These are phyloP conservation scores for Halictus quadricinctus DNA, from an alignment of 2,888 invertebrate genomes.

Conservation along the genomic window DNA sequence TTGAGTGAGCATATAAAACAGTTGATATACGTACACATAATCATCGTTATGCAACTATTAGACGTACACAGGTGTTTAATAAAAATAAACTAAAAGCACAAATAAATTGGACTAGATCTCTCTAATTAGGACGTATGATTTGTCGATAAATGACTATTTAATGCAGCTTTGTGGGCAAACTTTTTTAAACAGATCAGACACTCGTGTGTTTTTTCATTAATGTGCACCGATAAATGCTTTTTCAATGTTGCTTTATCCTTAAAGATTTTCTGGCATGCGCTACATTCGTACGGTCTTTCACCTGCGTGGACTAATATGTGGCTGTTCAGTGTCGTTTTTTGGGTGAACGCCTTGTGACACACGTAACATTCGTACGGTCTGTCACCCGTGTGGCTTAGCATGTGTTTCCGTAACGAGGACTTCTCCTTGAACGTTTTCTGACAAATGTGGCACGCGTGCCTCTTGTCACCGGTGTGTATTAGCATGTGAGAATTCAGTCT, in stretches of 20 bases:
- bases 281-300: slow-evolving; percentile 76
- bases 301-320: slow-evolving; percentile 76
- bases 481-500: slow-evolving; percentile 78
- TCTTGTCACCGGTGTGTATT: slow-evolving; percentile 78
- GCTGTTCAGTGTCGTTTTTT: slow-evolving; percentile 77
- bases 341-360: slow-evolving; percentile 78
- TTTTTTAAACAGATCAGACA: slow-evolving; percentile 79
- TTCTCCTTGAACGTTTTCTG: slow-evolving; percentile 77
- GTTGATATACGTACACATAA: slow-evolving; percentile 52
- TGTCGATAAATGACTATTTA: slow-evolving; percentile 76
- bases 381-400: slow-evolving; percentile 78
- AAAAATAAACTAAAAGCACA: slow-evolving; percentile 66
- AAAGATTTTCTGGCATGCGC: slow-evolving; percentile 77
- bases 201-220: slow-evolving; percentile 75
- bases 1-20: slow-evolving; percentile 65
- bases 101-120: slow-evolving; percentile 67
- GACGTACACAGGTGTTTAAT: slow-evolving; percentile 60
- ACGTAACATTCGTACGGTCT: slow-evolving; percentile 77
- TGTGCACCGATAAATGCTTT: slow-evolving; percentile 77
- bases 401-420: slow-evolving; percentile 76
- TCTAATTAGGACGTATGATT: slow-evolving; percentile 76
- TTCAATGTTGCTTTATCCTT: slow-evolving; percentile 74
- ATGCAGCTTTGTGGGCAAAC: slow-evolving; percentile 76
- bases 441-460: slow-evolving; percentile 78
- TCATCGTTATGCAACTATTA: slow-evolving; percentile 62